Base-by-base conservation (phyloP, 2,888 invertebrate genomes). In the Campoletis raptor region DNA sequence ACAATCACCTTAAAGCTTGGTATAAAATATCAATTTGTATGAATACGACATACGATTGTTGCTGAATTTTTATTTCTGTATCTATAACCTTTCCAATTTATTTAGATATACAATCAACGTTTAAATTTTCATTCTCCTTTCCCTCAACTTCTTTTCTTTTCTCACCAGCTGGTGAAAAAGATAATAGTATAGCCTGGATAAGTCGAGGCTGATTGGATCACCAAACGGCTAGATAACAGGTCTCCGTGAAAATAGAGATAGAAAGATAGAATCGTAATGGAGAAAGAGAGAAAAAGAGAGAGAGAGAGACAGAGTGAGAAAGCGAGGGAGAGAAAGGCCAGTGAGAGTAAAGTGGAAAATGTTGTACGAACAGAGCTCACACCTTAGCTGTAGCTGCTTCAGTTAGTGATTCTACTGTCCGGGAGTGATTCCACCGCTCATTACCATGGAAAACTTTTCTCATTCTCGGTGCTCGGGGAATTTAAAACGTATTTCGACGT, bases 401-500 rank as follows among this genome's bases (percentile, higher is more conserved):
- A 2, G 64, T 15, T n/a, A 30, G 15, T 36, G 40, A n/a, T 42
- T 40, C 36, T n/a, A 30, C 57, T 76, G 54, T 67, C 37, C 52
- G 70, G 72, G 78, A 64, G 30, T 64, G 24, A 72, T 87, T 83
- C 85, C 89, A 86, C 89, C 89, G 91, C 91, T 92, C 92, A 93
- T 93, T 92, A 90, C 87, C 88, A 88, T 88, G 73, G 86, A 87
- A 92, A 93, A 93, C 92, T 93, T 93, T 93, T 93, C 92, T 93
- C 92, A 93, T 93, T 92, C 89, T 61, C 90, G 89, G 85, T 79
- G 83, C 87, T 85, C 84, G 83, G 85, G 66, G 81, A 90, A 90
- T 90, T 90, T 83, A 88, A 88, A 88, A 89, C 88, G 85, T 89
- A 87, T 85, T 86, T 85, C 87, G 88, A 89, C 87, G 87, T 82